Evolutionary conservation across 1,140 invertebrate species (phyloP), one percentile per base, ranked within the genome.

Genomic region (Piezodorus guildinii): DNA sequence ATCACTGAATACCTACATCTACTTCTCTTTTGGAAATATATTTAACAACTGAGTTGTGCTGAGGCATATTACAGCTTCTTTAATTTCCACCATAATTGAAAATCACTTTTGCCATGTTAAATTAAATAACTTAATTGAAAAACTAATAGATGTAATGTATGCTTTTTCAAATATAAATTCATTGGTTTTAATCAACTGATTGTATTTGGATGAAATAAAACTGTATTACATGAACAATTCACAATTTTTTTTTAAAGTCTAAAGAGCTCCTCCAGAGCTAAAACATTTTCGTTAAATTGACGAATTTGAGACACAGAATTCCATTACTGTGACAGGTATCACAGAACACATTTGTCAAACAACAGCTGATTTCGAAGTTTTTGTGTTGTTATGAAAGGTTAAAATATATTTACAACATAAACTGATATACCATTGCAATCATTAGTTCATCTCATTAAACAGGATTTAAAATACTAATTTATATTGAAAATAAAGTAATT

Each of bases 1-100:
- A 23, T 30, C 39, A 44, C n/a, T 39, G 15, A 44, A 34, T 61
- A 66, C 69, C 64, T 66, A 69, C 69, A 64, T 69, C 56, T 16
- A 66, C 66, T 66, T 69, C 67, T 62, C 69, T 65, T 25, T 39
- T 59, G 23, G 25, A 59, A 15, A 68, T 58, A 39, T 52, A 64
- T 6, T 66, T 63, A 17, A 65, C 64, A 58, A 69, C 60, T 52
- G 65, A 66, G 30, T 62, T 34, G 16, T 43, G 15, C 21, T 49
- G 34, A 49, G 45, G 19, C 56, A 65, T 65, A 34, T 60, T 62
- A 54, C 23, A 23, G 52, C 15, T 16, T 10, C 52, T 56, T 56
- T 56, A 56, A 56, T 56, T 56, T 25, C 17, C 15, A 56, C 15
- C 52, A 46, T 62, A 27, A 30, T 54, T 49, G 52, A 56, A 54